Conservation (phyloP, 2,888 invertebrate genomes). For the Rotaria macrura region DNA sequence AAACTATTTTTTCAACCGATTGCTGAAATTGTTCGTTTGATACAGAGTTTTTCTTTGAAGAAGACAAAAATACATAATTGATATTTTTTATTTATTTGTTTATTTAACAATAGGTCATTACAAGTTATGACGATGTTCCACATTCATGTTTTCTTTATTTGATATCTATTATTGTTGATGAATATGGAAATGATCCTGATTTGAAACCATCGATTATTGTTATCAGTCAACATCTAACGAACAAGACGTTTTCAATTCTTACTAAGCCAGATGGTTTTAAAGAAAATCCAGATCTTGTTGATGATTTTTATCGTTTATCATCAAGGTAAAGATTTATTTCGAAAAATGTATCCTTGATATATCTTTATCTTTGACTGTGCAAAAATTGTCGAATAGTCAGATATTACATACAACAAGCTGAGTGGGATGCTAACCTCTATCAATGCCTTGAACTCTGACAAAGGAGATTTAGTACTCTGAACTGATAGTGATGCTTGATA, state of each 20-base stretch:
- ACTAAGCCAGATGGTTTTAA: constrained; percentile 67
- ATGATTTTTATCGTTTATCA: constrained; percentile 81
- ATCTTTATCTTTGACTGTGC: too few relatives aligned
- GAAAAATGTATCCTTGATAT: too few relatives aligned
- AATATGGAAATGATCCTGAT: constrained; percentile 63
- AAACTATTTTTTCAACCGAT: background rate
- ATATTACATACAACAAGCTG: too few relatives aligned
- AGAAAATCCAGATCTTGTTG: constrained; percentile 92
- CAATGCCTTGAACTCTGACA: too few relatives aligned
- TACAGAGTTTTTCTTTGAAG: background rate
- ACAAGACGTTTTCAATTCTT: background rate
- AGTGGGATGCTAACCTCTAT: too few relatives aligned
- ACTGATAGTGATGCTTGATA: too few relatives aligned
- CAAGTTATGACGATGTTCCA: constrained; percentile 6
- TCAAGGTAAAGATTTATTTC: constrained; percentile 51
- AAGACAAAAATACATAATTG: background rate
- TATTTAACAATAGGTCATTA: background rate
- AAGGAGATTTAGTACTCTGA: too few relatives aligned
- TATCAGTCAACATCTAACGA: constrained; percentile 60
- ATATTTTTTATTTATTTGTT: background rate
- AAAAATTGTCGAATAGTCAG: too few relatives aligned
- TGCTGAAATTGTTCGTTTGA: background rate
- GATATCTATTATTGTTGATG: constrained; percentile 75
- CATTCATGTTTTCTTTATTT: constrained; percentile 84
- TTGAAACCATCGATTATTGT: constrained; percentile 69